Conservation (phyloP, 2,113 vertebrate species). For the Pogonocichla stellata region DNA sequence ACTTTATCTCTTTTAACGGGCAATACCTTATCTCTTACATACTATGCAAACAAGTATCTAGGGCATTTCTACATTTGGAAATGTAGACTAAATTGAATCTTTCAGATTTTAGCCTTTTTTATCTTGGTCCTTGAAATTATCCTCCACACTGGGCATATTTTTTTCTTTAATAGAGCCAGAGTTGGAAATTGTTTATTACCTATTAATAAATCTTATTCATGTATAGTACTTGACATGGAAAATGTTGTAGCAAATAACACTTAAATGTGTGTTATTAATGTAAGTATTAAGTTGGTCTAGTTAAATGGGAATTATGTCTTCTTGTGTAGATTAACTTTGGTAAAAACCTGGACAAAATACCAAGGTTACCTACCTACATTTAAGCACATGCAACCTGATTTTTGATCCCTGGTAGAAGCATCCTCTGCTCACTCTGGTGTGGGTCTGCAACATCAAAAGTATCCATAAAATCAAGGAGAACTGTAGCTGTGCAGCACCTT, state of each 20-base stretch:
- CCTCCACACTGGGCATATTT: not conserved
- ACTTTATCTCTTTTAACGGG: too few relatives aligned
- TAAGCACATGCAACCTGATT: not conserved
- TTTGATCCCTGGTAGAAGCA: not conserved
- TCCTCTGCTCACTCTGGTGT: not conserved
- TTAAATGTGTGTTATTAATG: not conserved
- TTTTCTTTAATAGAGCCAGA: not conserved
- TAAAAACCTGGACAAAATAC: not conserved
- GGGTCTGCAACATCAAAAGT: not conserved
- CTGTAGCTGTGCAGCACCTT: not conserved
- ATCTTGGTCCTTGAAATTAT: not conserved
- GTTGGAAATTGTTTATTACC: not conserved
- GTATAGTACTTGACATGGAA: not conserved
- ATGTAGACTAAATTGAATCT: not conserved
- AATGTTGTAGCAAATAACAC: not conserved
- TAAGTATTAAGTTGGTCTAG: not conserved
- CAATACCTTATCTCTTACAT: not conserved
- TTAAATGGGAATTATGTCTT: not conserved
- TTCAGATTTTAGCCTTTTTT: not conserved
- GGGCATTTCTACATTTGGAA: not conserved
- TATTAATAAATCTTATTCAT: not conserved
- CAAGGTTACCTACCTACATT: not conserved
- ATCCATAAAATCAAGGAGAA: not conserved
- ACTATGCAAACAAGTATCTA: not conserved
- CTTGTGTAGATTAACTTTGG: not conserved